phyloP scores from a whole-genome alignment of 2,888 invertebrate genomes.

The Eristalis arbustorum region DNA sequence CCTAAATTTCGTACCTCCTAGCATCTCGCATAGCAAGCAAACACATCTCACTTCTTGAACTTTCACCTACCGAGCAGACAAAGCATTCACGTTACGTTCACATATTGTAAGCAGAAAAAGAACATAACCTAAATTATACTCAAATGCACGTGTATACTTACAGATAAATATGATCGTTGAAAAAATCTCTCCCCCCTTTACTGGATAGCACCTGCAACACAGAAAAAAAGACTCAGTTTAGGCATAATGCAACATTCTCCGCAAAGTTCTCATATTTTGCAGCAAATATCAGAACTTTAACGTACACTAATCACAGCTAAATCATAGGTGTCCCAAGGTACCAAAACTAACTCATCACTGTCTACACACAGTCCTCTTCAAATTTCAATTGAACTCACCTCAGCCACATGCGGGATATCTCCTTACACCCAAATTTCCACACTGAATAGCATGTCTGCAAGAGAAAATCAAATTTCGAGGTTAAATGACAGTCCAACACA shows the following conservation, averaged over 20 bases:
- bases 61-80: too few relatives aligned
- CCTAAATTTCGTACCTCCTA: too few relatives aligned
- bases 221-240: neutral
- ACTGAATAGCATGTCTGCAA: neutral
- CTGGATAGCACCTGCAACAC: neutral
- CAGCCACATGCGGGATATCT: neutral
- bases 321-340: conserved; percentile 80
- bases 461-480: neutral
- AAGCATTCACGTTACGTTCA: neutral
- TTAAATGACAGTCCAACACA: neutral
- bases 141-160: neutral
- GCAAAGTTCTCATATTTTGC: neutral
- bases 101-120: neutral
- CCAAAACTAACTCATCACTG: conserved; percentile 74
- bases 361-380: neutral
- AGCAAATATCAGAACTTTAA: conserved; percentile 42
- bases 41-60: too few relatives aligned
- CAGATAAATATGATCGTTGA: neutral
- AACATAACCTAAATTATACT: neutral
- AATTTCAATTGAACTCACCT: neutral
- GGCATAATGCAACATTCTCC: neutral
- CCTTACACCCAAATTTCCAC: neutral
- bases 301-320: conserved; percentile 77
- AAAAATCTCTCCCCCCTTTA: neutral
- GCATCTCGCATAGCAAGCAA: too few relatives aligned